Evolutionary conservation across 1,140 invertebrate genomes (phyloP).

Genomic region (Euura lappo): DNA sequence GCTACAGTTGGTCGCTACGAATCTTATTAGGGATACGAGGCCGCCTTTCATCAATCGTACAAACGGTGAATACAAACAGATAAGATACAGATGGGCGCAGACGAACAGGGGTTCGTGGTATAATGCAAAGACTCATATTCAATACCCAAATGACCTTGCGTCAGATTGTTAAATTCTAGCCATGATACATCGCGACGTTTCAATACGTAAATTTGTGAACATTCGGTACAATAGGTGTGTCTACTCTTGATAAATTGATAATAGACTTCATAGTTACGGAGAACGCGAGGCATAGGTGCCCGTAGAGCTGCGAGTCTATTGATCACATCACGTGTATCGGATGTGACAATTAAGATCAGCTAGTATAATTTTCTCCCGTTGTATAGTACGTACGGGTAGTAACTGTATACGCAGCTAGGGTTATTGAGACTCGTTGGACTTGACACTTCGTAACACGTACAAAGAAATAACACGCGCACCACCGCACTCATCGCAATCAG

Average conservation of each 20-base stretch:
- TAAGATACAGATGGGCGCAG: background rate
- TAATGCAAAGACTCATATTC: background rate
- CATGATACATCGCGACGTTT: background rate
- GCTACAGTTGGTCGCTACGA: background rate
- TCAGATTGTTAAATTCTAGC: background rate
- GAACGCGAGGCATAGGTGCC: background rate
- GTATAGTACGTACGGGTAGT: background rate
- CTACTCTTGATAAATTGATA: too few species aligned
- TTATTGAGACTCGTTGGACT: background rate
- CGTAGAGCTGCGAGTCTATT: background rate
- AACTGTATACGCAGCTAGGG: background rate
- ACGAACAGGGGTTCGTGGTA: background rate
- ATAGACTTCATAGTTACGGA: background rate
- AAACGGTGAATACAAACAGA: background rate
- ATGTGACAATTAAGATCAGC: background rate
- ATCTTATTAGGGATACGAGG: constrained; percentile 1
- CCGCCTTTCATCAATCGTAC: background rate
- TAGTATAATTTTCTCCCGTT: background rate
- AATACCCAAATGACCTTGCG: background rate
- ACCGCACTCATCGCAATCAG: background rate
- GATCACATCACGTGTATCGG: background rate
- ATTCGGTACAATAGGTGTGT: background rate
- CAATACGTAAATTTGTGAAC: background rate
- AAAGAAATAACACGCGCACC: background rate
- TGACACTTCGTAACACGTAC: background rate